Base-by-base conservation (phyloP, 2,113 vertebrate genomes). In the Eretmochelys imbricata region DNA sequence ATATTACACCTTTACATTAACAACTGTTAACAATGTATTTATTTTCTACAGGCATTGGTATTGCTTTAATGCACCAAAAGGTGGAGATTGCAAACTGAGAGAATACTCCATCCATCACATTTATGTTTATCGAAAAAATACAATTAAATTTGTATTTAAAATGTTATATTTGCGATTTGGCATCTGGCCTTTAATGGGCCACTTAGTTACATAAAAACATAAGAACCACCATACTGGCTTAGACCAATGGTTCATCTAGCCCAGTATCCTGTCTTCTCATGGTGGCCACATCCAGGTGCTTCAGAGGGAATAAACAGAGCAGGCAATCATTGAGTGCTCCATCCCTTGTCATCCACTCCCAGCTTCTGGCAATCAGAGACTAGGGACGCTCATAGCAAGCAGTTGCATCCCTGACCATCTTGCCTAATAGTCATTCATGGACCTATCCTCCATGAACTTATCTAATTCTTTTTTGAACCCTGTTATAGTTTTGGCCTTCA, bases 101-200 rank as follows among this genome's bases (percentile, higher is more conserved):
- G 31, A 91, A 78, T 89, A 53, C 10, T 82, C 91, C 48, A 96
- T 96, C 90, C 83, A 87, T 89, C 82, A 90, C 19, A 95, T 96
- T 91, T 90, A 55, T 83, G 84, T 38, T 93, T 92, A 82, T n/a
- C 19, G 81, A 89, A 92, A 96, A 94, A 65, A 50, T 75, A 79
- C 57, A 82, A 94, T 95, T 97, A 96, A 92, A 88, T 92, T 42
- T 84, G 89, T 88, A 10, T 96, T 82, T 95, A 93, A 88, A 87
- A 24, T 50, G 6, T 42, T 42, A 75, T 42, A 20, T 24, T 3
- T 82, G 10, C 8, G 19, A 51, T 82, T 50, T 84, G 87, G 55
- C 95, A 94, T 82, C n/a, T 69, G 46, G 62, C 91, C 62, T 95
- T 94, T 88, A 90, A 92, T 79, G 94, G 53, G 80, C 72, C 81